Percentiles rank a stretch among this genome's conserved stretches.
Conservation (phyloP, 2,797 vertebrate species). For the Leptatherina wallacei region DNA sequence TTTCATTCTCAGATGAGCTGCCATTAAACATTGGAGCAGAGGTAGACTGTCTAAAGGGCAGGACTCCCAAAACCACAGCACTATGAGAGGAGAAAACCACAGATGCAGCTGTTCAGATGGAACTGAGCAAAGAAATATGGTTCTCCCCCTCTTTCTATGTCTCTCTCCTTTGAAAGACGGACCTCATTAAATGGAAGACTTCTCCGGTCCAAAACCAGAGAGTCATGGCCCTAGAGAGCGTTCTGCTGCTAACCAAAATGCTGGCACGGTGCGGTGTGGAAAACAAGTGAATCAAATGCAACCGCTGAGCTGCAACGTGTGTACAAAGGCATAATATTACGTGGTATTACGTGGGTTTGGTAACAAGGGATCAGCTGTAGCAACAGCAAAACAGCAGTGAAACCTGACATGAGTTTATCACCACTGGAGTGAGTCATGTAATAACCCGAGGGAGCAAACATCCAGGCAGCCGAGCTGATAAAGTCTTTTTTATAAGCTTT, state of each 20-base stretch:
- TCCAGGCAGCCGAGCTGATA: neutral
- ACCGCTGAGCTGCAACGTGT: conserved; percentile 49
- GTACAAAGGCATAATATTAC: conserved; percentile 60
- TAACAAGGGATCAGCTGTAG: conserved; percentile 62
- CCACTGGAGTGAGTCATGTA: conserved; percentile 8
- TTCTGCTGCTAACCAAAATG: conserved; percentile 62
- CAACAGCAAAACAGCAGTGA: conserved; percentile 50
- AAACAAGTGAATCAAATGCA: conserved; percentile 73
- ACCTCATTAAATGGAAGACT: conserved; percentile 71
- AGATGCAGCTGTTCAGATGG: conserved; percentile 78
- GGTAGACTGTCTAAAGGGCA: conserved; percentile 70
- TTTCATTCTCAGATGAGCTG: conserved; percentile 44
- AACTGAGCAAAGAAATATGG: conserved; percentile 63
- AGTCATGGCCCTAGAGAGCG: conserved; percentile 66
- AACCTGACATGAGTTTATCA: conserved; percentile 10
- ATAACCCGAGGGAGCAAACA: neutral
- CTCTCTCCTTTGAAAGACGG: conserved; percentile 55
- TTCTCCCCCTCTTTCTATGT: conserved; percentile 62
- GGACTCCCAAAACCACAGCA: conserved; percentile 69
- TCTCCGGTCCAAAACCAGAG: conserved; percentile 68
- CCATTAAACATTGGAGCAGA: conserved; percentile 64
- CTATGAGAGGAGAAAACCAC: conserved; percentile 71
- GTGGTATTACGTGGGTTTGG: conserved; percentile 46
- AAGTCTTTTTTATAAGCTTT: neutral
- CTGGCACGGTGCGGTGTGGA: conserved; percentile 61